Conservation (phyloP, 2,113 vertebrate genomes). For the Oncorhynchus clarkii region DNA sequence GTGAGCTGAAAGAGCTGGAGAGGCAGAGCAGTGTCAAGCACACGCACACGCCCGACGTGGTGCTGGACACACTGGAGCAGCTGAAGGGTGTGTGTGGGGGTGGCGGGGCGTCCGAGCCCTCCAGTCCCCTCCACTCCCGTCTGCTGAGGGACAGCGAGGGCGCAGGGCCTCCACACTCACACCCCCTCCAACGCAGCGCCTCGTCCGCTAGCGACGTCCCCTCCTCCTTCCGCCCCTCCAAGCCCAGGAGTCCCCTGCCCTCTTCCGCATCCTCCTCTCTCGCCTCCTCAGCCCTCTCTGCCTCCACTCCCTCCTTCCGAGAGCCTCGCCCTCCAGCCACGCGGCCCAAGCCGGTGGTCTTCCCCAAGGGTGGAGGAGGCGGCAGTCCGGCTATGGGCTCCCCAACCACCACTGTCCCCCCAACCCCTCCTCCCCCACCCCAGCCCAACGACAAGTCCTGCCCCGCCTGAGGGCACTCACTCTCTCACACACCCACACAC, state of each 20-base stretch:
- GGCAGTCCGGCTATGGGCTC: slow-evolving; percentile 82
- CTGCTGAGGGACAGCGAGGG: slow-evolving; percentile 87
- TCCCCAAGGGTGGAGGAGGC: slow-evolving; percentile 83
- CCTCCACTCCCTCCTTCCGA: slow-evolving; percentile 66
- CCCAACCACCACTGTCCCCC: slow-evolving; percentile 70
- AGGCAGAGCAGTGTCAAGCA: slow-evolving; percentile 89
- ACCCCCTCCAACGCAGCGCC: slow-evolving; percentile 89
- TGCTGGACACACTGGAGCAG: slow-evolving; percentile 96
- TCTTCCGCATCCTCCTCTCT: slow-evolving; percentile 57
- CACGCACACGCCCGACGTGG: slow-evolving; percentile 89
- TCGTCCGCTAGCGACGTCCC: slow-evolving; percentile 92
- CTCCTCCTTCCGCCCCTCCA: slow-evolving; percentile 87
- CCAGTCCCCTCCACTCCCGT: slow-evolving; percentile 94
- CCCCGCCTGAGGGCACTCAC: slow-evolving; percentile 77
- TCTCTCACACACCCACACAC: too few relatives aligned
- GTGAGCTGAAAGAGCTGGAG: slow-evolving; percentile 89
- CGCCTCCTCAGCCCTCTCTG: slow-evolving; percentile 64
- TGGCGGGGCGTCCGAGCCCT: slow-evolving; percentile 86
- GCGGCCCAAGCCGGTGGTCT: slow-evolving; percentile 88
- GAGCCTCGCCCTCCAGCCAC: slow-evolving; percentile 89
- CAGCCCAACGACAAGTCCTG: slow-evolving; percentile 86
- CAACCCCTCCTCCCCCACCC: slow-evolving; percentile 72
- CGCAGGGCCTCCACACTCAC: slow-evolving; percentile 68
- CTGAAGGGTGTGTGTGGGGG: slow-evolving; percentile 77
- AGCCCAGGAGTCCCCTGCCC: slow-evolving; percentile 72